phyloP scores from a whole-genome alignment of 2,797 vertebrate genomes.

The Rallus crepitans region DNA sequence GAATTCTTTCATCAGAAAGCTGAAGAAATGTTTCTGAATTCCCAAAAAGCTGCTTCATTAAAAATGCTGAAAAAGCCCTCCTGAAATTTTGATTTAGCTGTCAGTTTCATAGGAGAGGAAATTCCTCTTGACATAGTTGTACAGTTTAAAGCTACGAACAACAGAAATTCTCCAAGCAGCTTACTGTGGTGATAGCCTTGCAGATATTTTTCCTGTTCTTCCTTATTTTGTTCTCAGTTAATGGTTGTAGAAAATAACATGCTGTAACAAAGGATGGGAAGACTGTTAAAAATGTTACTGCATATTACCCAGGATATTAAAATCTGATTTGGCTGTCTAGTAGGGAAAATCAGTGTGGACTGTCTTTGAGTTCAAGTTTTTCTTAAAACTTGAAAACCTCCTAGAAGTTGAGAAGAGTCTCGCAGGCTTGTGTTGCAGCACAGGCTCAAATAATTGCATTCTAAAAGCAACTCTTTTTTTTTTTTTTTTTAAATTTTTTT shows the following conservation, averaged over 20 bases:
- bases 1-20: neutral
- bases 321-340: neutral
- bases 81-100: neutral
- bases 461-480: neutral
- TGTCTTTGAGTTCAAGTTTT: neutral
- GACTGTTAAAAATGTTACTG: neutral
- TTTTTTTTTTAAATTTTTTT: too few relatives aligned
- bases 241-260: neutral
- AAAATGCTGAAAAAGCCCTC: neutral
- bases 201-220: neutral
- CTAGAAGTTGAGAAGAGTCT: neutral
- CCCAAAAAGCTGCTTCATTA: neutral
- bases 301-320: neutral
- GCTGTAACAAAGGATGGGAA: neutral
- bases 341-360: neutral
- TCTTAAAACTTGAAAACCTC: neutral
- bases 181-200: neutral
- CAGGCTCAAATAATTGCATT: neutral
- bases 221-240: neutral
- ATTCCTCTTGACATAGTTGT: neutral
- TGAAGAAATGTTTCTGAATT: neutral
- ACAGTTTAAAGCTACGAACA: neutral
- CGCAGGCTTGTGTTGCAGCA: neutral
- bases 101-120: neutral
- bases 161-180: neutral